A percentile compares a stretch with the other conserved stretches of the same genome.
phyloP scores from a whole-genome alignment of 2,888 invertebrate species.

The Leptarthrus brevirostris region DNA sequence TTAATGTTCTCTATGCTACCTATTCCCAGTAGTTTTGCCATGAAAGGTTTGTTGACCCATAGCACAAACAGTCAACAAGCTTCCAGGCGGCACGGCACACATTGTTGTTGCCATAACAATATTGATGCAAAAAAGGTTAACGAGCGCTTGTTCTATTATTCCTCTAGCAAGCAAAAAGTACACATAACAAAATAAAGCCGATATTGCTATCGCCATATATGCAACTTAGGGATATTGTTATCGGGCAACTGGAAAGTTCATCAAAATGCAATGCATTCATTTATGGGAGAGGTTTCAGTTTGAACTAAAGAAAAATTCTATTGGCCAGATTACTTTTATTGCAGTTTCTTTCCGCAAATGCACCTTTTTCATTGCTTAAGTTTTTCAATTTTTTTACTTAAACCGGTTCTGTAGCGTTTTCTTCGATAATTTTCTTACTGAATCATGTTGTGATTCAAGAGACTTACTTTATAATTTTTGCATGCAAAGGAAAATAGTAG shows the following conservation, averaged over 20 bases:
- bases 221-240: not conserved
- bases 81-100: not conserved
- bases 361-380: not conserved
- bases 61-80: not conserved
- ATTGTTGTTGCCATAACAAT: conserved; percentile 21
- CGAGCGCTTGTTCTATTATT: not conserved
- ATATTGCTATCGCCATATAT: not conserved
- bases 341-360: not conserved
- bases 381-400: not conserved
- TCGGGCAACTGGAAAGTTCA: not conserved
- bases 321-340: not conserved
- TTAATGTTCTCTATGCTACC: conserved; percentile 14
- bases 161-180: not conserved
- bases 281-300: not conserved
- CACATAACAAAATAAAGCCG: conserved; percentile 8
- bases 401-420: not conserved
- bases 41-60: conserved; percentile 31
- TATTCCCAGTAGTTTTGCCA: conserved; percentile 32
- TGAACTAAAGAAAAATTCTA: not conserved
- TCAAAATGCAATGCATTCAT: not conserved
- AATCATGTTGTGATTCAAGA: no score
- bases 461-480: no score
- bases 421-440: no score
- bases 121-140: conserved; percentile 6
- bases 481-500: no score